Evolutionary conservation across 2,888 invertebrate genomes (phyloP), one percentile per base, ranked within the genome.

Genomic region (Lutraria lutraria): DNA sequence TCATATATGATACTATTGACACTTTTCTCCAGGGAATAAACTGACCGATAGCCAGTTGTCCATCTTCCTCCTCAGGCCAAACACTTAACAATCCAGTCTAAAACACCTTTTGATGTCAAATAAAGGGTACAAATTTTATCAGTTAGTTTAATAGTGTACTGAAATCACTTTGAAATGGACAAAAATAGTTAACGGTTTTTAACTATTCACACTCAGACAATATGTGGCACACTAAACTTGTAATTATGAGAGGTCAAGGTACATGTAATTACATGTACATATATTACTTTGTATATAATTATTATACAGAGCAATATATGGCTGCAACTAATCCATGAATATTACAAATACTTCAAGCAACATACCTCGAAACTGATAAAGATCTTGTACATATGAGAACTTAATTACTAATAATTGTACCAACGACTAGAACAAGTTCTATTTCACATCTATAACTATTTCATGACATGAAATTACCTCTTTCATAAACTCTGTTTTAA

Each of bases 81-180:
- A 76, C 19, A 31, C 34, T 34, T 76, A 34, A 76, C 76, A 76
- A 76, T 76, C 19, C 29, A 76, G 29, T 31, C 15, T 31, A 31
- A 76, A 76, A 76, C 76, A 76, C 76, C 76, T 76, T 76, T 31
- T 34, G 34, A 76, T 31, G 76, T 68, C 25, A 68, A 68, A 68
- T 68, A n/a, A 68, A 68, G 63, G 63, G n/a, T 25, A 25, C n/a
- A 68, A 68, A 8, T 19, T 76, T 76, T 31, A 76, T 76, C 76
- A 16, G 25, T 34, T 31, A n/a, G 25, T 76, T 76, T 25, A 34
- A 76, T 76, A 3, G 76, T 76, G 31, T 31, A 34, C 31, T 31
- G 63, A 15, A 31, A 76, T 16, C 19, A 76, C 31, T 76, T 76
- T 76, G 76, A 31, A 76, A 76, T 25, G 76, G 31, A 19, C 10